Conservation (phyloP, 1,140 invertebrate species). For the Paramacrobiotus metropolitanus region DNA sequence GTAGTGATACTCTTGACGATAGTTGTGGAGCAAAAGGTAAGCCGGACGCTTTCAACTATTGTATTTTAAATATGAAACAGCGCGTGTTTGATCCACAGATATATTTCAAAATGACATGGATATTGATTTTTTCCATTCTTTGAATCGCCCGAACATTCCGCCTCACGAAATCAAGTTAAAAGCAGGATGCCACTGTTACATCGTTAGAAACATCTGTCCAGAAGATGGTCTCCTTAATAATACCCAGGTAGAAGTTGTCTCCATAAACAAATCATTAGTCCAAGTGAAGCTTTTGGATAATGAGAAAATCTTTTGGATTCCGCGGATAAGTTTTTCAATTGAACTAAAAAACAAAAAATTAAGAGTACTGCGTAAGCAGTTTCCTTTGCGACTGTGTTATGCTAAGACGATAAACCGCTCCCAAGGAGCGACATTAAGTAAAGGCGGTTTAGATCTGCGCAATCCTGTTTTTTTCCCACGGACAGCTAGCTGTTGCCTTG, state of each 20-base stretch:
- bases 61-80: no score
- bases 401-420: neutral
- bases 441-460: neutral
- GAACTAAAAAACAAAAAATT: neutral
- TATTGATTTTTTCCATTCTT: neutral
- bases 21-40: no score
- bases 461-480: neutral
- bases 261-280: neutral
- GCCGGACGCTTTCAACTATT: no score
- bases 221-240: neutral
- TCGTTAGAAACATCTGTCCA: neutral
- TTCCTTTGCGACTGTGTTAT: neutral
- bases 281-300: neutral
- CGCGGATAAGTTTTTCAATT: neutral
- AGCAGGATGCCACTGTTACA: neutral
- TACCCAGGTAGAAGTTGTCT: neutral
- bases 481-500: neutral
- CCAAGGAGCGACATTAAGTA: neutral
- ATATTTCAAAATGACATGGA: neutral
- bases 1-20: neutral
- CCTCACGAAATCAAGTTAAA: neutral
- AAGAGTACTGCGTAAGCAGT: neutral
- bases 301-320: neutral
- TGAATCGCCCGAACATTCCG: neutral
- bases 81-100: neutral